A percentile compares a stretch with the other conserved stretches of the same genome.
Evolutionary conservation across 2,888 invertebrate genomes (phyloP).

Genomic region (Drepana falcataria): DNA sequence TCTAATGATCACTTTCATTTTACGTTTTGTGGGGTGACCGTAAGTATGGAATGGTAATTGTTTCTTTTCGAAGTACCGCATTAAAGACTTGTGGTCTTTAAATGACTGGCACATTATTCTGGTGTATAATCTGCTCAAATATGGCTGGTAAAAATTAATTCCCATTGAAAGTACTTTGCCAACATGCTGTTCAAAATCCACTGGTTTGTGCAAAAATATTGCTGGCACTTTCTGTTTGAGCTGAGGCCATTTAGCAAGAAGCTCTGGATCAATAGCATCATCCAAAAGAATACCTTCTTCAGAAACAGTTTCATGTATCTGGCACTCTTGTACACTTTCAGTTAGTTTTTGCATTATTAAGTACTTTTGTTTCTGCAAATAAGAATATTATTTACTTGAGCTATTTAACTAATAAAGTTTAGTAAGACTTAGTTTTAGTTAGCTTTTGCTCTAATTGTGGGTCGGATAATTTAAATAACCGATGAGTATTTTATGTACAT

Average conservation of each 20-base stretch:
- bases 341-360: slow-evolving; percentile 4
- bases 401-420: too few relatives aligned
- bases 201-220: slow-evolving; percentile 44
- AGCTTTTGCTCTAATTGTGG: too few relatives aligned
- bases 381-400: too few relatives aligned
- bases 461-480: too few relatives aligned
- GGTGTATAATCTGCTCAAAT: slow-evolving; percentile 22
- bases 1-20: slow-evolving; percentile 49
- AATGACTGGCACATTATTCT: slow-evolving; percentile 36
- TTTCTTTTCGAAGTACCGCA: slow-evolving; percentile 39
- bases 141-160: slow-evolving; percentile 37
- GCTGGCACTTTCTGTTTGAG: slow-evolving; percentile 36
- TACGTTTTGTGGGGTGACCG: slow-evolving; percentile 41
- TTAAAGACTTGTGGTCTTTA: slow-evolving; percentile 37
- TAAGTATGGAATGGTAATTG: slow-evolving; percentile 52
- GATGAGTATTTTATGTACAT: too few relatives aligned
- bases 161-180: slow-evolving; percentile 27
- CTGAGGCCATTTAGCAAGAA: slow-evolving; percentile 36
- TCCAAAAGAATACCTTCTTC: slow-evolving; percentile 18
- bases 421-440: too few relatives aligned
- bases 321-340: slow-evolving; percentile 16
- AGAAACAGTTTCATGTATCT: slow-evolving; percentile 13
- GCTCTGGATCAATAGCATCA: slow-evolving; percentile 13
- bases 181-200: slow-evolving; percentile 29
- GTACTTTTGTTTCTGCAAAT: slow-evolving; percentile 1